A percentile compares a stretch with the other conserved stretches of the same genome.
Conservation (phyloP, 2,113 vertebrate species). For the Elephas maximus region DNA sequence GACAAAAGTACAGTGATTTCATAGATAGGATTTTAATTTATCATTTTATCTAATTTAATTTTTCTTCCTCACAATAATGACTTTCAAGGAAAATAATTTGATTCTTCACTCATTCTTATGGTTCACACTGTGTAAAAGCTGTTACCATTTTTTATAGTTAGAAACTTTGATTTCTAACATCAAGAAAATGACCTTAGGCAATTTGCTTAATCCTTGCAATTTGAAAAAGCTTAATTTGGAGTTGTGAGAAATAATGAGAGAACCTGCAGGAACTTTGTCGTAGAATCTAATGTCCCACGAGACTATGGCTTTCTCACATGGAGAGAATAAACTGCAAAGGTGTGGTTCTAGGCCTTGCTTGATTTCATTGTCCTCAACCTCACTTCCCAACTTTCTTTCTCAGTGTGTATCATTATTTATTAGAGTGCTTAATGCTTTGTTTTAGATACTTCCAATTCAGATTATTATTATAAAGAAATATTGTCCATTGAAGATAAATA, state of each 20-base stretch:
- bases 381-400: background rate
- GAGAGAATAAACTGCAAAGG: background rate
- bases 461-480: background rate
- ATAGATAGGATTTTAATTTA: background rate
- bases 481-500: background rate
- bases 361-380: background rate
- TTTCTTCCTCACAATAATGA: background rate
- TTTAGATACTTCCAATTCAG: slow-evolving; percentile 3
- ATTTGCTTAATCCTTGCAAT: background rate
- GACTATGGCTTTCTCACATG: background rate
- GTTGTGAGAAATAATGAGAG: background rate
- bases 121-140: background rate
- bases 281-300: background rate
- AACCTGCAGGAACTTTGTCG: background rate
- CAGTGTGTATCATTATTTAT: background rate
- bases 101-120: background rate
- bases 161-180: slow-evolving; percentile 45
- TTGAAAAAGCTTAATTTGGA: background rate
- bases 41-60: background rate
- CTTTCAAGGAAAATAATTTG: slow-evolving; percentile 47
- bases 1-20: background rate
- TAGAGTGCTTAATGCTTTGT: background rate
- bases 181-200: background rate
- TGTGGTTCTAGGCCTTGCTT: background rate
- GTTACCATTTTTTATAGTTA: background rate